A percentile compares a stretch with the other conserved stretches of the same genome.
Conservation (phyloP, 1,140 invertebrate species). For the Chelonus insularis region DNA sequence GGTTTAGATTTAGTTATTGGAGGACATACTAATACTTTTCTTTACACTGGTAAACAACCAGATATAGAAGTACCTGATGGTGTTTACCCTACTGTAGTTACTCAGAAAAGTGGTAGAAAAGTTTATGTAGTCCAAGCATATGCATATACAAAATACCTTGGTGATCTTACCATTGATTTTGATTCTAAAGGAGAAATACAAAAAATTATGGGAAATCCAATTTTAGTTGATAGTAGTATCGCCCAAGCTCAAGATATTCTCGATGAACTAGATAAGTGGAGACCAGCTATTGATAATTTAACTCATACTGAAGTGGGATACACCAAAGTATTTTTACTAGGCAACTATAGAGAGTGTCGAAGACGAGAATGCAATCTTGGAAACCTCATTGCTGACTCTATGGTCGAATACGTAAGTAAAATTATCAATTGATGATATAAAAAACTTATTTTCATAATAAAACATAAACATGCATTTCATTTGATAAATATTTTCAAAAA, state of each 20-base stretch:
- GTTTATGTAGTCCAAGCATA: slow-evolving; percentile 90
- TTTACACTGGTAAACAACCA: slow-evolving; percentile 72
- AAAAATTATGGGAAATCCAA: slow-evolving; percentile 74
- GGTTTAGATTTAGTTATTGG: slow-evolving; percentile 90
- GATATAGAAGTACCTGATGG: slow-evolving; percentile 71
- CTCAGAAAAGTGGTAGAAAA: slow-evolving; percentile 69
- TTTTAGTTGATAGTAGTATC: slow-evolving; percentile 71
- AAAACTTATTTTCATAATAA: too few species aligned
- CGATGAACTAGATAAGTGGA: slow-evolving; percentile 66
- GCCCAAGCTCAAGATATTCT: slow-evolving; percentile 69
- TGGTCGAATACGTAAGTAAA: slow-evolving; percentile 63
- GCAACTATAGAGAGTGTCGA: slow-evolving; percentile 63
- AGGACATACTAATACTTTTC: slow-evolving; percentile 85
- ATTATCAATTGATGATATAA: slow-evolving; percentile 46
- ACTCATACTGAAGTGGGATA: slow-evolving; percentile 62
- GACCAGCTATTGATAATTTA: slow-evolving; percentile 44
- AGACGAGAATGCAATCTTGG: slow-evolving; percentile 84
- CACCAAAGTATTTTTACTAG: slow-evolving; percentile 68
- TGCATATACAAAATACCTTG: slow-evolving; percentile 90
- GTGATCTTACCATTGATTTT: slow-evolving; percentile 74
- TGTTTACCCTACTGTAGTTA: slow-evolving; percentile 76
- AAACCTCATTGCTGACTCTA: slow-evolving; percentile 78
- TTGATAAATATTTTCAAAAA: too few species aligned
- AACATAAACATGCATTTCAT: too few species aligned
- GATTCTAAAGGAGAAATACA: slow-evolving; percentile 73